Conservation (phyloP, 2,888 invertebrate genomes). For the Volucella bombylans region DNA sequence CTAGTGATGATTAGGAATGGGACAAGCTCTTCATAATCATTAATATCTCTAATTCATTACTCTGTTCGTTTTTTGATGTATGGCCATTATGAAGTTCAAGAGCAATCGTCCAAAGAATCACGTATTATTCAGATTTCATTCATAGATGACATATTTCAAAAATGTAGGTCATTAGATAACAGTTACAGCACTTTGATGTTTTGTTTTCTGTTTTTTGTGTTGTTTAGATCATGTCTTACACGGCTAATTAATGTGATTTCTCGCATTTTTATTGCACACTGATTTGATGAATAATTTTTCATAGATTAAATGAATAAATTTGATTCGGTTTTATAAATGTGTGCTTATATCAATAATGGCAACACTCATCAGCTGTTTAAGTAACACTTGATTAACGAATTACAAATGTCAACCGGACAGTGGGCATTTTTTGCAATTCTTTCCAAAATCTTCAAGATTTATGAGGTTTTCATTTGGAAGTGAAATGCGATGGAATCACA, state of each 20-base stretch:
- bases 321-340: too few species aligned
- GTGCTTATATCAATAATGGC: background rate
- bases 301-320: slow-evolving; percentile 3
- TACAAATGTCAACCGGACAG: too few species aligned
- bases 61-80: too few species aligned
- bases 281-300: slow-evolving; percentile 9
- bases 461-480: background rate
- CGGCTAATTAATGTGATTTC: background rate
- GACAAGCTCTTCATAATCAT: too few species aligned
- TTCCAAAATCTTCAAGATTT: background rate
- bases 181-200: background rate
- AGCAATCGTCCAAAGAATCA: background rate
- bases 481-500: too few species aligned
- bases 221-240: background rate
- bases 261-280: slow-evolving; percentile 2
- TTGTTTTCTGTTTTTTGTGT: too few species aligned
- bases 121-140: background rate
- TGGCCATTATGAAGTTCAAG: slow-evolving; percentile 15
- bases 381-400: background rate
- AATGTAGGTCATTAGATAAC: slow-evolving; percentile 8
- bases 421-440: too few species aligned
- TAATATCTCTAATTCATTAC: too few species aligned
- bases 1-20: too few species aligned
- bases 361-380: background rate
- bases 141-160: background rate